phyloP scores from a whole-genome alignment of 2,797 vertebrate species.

The Galaxias olidus region DNA sequence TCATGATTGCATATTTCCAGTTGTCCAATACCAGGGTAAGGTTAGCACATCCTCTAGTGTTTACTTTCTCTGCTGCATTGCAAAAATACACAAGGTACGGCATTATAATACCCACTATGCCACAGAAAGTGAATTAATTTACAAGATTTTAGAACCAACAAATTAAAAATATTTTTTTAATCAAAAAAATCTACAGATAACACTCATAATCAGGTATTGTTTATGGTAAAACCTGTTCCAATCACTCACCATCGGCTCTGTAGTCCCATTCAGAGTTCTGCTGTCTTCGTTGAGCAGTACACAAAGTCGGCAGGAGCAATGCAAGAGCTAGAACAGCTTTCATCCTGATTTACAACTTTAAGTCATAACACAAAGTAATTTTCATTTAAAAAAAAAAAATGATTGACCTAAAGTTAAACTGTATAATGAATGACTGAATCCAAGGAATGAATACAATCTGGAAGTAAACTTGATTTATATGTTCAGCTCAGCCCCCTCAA shows the following conservation, averaged over 20 bases:
- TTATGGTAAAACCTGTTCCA: too few relatives aligned
- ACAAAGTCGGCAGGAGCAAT: constrained; percentile 58
- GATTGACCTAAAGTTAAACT: neutral
- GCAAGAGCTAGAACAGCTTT: constrained; percentile 38
- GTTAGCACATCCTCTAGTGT: constrained; percentile 77
- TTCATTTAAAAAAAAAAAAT: too few relatives aligned
- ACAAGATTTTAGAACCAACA: too few relatives aligned
- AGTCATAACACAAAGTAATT: too few relatives aligned
- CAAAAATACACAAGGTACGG: neutral
- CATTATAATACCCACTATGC: neutral
- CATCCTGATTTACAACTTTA: constrained; percentile 51
- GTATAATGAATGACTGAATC: too few relatives aligned
- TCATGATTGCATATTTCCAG: constrained; percentile 89
- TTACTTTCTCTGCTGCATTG: constrained; percentile 61
- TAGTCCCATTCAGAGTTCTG: constrained; percentile 58
- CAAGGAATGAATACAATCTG: too few relatives aligned
- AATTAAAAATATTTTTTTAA: too few relatives aligned
- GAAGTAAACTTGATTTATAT: constrained; percentile 23
- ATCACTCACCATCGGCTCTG: constrained; percentile 66
- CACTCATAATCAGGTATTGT: too few relatives aligned
- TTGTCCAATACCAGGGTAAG: constrained; percentile 86
- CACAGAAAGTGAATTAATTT: too few relatives aligned
- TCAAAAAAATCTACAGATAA: too few relatives aligned
- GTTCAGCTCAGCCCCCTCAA: constrained; percentile 5
- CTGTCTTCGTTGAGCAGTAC: constrained; percentile 53